phyloP scores from a whole-genome alignment of 2,888 invertebrate genomes.

The Pinctada fucata region DNA sequence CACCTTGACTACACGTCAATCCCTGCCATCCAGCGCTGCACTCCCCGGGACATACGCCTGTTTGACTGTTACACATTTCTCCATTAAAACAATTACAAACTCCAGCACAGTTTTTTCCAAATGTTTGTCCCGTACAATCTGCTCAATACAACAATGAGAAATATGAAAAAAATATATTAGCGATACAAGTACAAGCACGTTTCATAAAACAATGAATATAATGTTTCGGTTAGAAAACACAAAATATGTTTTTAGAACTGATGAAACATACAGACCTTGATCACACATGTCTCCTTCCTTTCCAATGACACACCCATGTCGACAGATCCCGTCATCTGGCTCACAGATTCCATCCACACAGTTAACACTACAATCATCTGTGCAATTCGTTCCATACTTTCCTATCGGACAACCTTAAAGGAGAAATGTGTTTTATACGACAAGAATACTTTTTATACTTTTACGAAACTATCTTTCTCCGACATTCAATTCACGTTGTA shows the following conservation, averaged over 20 bases:
- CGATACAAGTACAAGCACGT: neutral
- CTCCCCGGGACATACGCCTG: neutral
- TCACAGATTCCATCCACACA: too few species aligned
- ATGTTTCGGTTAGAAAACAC: neutral
- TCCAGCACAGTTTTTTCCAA: constrained; percentile 2
- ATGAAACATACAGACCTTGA: neutral
- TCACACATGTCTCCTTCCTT: neutral
- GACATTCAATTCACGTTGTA: too few species aligned
- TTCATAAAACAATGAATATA: neutral
- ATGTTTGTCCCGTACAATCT: neutral
- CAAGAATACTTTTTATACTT: too few species aligned
- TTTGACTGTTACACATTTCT: neutral
- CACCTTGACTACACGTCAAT: neutral
- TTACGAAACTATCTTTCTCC: too few species aligned
- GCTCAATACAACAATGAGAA: too few species aligned
- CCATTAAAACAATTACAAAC: neutral
- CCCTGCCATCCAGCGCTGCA: constrained; percentile 5
- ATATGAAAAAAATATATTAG: too few species aligned
- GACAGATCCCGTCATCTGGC: neutral
- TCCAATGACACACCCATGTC: neutral
- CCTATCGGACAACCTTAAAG: too few species aligned
- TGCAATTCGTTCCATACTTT: too few species aligned
- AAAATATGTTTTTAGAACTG: too few species aligned
- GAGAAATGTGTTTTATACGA: too few species aligned
- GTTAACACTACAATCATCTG: too few species aligned